phyloP scores from a whole-genome alignment of 2,797 vertebrate species.

The Perodicticus potto region DNA sequence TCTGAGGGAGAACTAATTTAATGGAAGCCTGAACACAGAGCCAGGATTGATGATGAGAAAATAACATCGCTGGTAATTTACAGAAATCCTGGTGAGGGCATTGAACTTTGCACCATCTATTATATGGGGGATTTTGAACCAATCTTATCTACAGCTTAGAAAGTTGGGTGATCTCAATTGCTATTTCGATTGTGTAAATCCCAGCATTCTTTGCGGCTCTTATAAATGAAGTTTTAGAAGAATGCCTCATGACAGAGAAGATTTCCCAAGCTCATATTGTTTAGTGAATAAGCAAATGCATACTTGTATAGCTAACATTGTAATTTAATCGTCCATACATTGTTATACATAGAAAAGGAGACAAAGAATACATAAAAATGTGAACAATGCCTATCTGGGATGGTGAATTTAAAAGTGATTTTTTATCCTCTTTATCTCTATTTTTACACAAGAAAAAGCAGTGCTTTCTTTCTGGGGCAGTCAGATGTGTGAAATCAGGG shows the following conservation, averaged over 20 bases:
- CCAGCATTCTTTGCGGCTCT: not conserved
- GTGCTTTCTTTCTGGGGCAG: not conserved
- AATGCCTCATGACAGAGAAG: not conserved
- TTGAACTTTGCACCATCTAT: constrained; percentile 20
- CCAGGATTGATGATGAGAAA: constrained; percentile 4
- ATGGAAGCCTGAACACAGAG: not conserved
- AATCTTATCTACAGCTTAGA: constrained; percentile 52
- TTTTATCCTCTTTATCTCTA: not conserved
- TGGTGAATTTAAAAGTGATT: not conserved
- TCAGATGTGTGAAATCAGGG: no score
- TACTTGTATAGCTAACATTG: not conserved
- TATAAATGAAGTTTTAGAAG: not conserved
- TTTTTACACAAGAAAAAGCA: not conserved
- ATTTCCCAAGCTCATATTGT: not conserved
- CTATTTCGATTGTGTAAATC: not conserved
- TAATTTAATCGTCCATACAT: not conserved
- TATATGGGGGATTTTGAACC: constrained; percentile 47
- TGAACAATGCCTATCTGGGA: not conserved
- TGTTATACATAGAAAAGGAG: not conserved
- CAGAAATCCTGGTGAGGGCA: constrained; percentile 40
- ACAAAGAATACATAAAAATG: not conserved
- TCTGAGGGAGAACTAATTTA: constrained; percentile 11
- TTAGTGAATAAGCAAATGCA: not conserved
- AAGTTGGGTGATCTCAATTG: constrained; percentile 38
- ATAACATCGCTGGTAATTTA: constrained; percentile 10